Percentiles rank a stretch among this genome's conserved stretches.
phyloP scores from a whole-genome alignment of 2,797 vertebrate genomes.

The Tenualosa thibaudeaui region DNA sequence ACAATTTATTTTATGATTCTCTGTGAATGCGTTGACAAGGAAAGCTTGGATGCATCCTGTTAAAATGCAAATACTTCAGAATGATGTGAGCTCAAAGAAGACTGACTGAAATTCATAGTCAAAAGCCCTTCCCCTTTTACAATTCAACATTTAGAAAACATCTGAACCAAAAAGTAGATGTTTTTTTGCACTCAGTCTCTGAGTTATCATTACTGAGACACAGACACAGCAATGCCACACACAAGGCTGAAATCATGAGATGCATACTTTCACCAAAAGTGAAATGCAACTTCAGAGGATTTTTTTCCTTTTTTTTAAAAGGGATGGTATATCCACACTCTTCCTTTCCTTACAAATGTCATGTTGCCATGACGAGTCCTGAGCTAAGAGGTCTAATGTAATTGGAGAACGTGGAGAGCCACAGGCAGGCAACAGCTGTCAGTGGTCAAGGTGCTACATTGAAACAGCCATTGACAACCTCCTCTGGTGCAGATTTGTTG shows the following conservation, averaged over 20 bases:
- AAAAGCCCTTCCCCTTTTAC: conserved; percentile 4
- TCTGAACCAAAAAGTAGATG: not conserved
- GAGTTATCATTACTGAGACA: not conserved
- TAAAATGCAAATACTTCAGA: not conserved
- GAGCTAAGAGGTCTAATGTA: conserved; percentile 22
- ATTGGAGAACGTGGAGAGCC: not conserved
- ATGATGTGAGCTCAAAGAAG: not conserved
- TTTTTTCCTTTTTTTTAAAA: not conserved
- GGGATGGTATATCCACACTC: not conserved
- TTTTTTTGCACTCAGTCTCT: not conserved
- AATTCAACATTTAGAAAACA: not conserved
- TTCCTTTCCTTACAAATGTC: not conserved
- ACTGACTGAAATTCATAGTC: not conserved
- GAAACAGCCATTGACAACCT: conserved; percentile 6
- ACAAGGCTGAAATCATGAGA: conserved; percentile 10
- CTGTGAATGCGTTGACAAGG: not conserved
- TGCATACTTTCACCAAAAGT: conserved; percentile 2
- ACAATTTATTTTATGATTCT: not conserved
- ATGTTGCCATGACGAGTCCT: conserved; percentile 22
- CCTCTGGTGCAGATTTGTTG: not conserved
- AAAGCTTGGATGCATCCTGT: not conserved
- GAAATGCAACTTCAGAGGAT: not conserved
- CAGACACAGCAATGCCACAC: not conserved
- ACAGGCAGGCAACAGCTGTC: not conserved
- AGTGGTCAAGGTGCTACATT: not conserved